Evolutionary conservation across 2,113 vertebrate genomes (phyloP), one percentile per base, ranked within the genome.

Genomic region (Struthio camelus): DNA sequence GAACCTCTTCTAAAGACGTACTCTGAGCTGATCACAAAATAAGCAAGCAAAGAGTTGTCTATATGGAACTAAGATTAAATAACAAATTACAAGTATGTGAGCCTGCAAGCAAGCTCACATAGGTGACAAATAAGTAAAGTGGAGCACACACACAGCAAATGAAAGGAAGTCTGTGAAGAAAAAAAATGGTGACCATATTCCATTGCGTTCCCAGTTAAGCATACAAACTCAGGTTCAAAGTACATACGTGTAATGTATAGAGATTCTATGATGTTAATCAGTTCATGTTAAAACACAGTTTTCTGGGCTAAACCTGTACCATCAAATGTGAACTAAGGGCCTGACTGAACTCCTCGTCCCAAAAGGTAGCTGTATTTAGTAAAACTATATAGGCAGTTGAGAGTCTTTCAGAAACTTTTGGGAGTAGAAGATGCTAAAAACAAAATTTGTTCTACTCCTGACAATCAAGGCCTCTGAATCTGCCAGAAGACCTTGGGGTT

Each of bases 11-110:
- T 96, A 95, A 96, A 89, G 91, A 96, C 73, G 87, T 80, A 73
- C 87, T 87, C 93, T 66, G 85, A 95, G 93, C 96, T 95, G 94
- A 96, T 90, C 30, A 94, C 85, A 93, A 94, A 95, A 95, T 78
- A 96, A 91, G 87, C 58, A 80, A 82, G 71, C 94, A 82, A 56
- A 85, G 79, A 88, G 67, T 17, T 92, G 87, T 87, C 96, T 93
- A 80, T 77, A 88, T 46, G 54, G 90, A 91, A 85, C 36, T 8
- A 66, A 88, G 90, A 96, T 95, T 94, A 94, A 70, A 79, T 77
- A 85, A 51, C 92, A 94, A 94, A 95, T 94, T 90, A 96, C 85
- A 93, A 93, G 87, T 28, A 40, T 23, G 48, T 10, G 64, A 93
- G 80, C 53, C 46, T 90, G 67, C 85, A 85, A 73, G 92, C 16